Percentiles rank a stretch among this genome's conserved stretches.
These are phyloP conservation scores for Halocynthia aurantium DNA, from an alignment of 23 tunicate species.

Conservation along the genomic window DNA sequence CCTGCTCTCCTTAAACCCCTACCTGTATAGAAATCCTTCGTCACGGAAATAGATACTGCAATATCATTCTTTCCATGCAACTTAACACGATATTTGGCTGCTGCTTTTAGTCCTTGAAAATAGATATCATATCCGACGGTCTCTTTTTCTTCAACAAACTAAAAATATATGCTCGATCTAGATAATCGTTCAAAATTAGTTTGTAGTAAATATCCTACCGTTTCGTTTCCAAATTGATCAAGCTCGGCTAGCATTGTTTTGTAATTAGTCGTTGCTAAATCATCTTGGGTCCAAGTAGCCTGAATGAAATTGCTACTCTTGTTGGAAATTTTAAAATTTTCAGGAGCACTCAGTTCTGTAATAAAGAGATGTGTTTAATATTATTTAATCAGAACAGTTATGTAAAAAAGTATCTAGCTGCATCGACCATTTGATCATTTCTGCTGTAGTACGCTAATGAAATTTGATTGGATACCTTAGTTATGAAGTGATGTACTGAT, in stretches of 20 bases:
- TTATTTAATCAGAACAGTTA: too few relatives aligned
- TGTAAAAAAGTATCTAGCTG: too few relatives aligned
- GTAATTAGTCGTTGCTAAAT: not conserved
- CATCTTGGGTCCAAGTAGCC: constrained; percentile 10
- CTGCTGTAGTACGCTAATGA: too few relatives aligned
- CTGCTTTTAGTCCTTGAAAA: constrained; percentile 33
- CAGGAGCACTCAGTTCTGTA: constrained; percentile 2
- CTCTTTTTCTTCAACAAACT: constrained; percentile 13
- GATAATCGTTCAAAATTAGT: not conserved
- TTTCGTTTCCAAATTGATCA: constrained; percentile 13
- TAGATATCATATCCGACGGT: constrained; percentile 11
- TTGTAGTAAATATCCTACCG: not conserved
- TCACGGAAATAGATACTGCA: constrained; percentile 4
- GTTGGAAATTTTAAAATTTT: constrained; percentile 1
- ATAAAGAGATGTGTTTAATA: too few relatives aligned
- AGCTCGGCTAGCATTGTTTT: not conserved
- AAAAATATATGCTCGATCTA: not conserved
- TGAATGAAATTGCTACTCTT: constrained; percentile 15
- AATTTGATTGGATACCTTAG: too few relatives aligned
- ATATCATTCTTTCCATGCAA: constrained; percentile 36
- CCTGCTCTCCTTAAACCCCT: constrained; percentile 14
- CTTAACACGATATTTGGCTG: constrained; percentile 41
- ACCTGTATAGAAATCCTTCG: not conserved
- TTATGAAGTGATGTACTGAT: too few relatives aligned
- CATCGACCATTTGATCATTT: too few relatives aligned